Conservation (phyloP, 2,888 invertebrate species). For the Zaprionus obscuricornis region DNA sequence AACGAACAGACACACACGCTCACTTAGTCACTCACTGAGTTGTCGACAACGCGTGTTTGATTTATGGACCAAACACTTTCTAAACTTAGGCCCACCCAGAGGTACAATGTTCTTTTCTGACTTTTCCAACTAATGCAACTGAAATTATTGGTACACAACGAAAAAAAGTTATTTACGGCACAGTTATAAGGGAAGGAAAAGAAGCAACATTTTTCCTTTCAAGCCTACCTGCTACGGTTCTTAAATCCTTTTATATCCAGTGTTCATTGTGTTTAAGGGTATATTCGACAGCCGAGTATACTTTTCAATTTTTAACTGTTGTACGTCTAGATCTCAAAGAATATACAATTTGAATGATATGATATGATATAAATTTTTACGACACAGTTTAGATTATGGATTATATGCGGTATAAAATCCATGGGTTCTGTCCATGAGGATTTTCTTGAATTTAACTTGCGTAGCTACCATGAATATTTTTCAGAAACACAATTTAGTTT, state of each 20-base stretch:
- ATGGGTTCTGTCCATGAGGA: no score
- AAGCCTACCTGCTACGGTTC: conserved; percentile 50
- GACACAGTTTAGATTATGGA: no score
- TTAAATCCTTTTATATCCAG: conserved; percentile 57
- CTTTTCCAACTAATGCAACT: conserved; percentile 70
- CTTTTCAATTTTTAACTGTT: no score
- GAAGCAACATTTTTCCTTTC: conserved; percentile 19
- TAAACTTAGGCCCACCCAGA: conserved; percentile 26
- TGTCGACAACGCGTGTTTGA: conserved; percentile 49
- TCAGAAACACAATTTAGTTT: conserved; percentile 8
- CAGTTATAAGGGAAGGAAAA: not conserved
- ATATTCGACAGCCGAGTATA: no score
- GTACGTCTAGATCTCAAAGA: no score
- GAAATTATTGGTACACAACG: conserved; percentile 1
- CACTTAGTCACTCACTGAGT: not conserved
- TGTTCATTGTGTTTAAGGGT: conserved; percentile 21
- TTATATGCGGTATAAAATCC: not conserved
- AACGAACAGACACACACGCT: not conserved
- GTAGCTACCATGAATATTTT: no score
- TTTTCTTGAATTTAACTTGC: no score
- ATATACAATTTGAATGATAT: no score
- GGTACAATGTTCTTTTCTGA: conserved; percentile 12
- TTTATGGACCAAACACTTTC: conserved; percentile 58
- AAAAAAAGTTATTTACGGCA: conserved; percentile 66
- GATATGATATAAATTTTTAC: no score